These are phyloP conservation scores for Leuciscus waleckii DNA, from an alignment of 2,797 vertebrate genomes.

Conservation along the genomic window DNA sequence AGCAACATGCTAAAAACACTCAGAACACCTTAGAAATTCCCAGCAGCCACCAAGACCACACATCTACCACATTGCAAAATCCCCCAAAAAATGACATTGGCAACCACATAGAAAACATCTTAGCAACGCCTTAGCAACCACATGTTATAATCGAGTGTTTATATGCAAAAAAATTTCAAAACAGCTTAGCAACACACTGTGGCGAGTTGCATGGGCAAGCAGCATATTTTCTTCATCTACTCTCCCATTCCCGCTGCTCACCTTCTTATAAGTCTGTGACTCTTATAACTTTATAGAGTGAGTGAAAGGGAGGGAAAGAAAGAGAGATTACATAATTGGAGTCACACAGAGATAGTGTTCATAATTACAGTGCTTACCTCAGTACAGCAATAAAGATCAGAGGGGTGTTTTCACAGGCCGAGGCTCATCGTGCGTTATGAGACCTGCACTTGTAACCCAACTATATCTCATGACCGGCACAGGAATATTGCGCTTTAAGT, in stretches of 20 bases:
- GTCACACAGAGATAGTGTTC: constrained; percentile 54
- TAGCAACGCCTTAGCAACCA: neutral
- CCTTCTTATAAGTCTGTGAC: constrained; percentile 4
- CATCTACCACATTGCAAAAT: neutral
- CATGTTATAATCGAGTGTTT: too few relatives aligned
- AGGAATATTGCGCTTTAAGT: constrained; percentile 27
- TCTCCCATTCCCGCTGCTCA: neutral
- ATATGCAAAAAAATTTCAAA: neutral
- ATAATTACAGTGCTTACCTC: constrained; percentile 50
- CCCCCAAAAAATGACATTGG: neutral
- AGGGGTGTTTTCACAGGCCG: constrained; percentile 12
- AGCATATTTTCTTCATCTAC: neutral
- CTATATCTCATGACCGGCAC: constrained; percentile 15
- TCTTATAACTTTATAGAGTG: constrained; percentile 19
- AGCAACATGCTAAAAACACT: neutral
- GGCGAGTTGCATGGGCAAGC: neutral
- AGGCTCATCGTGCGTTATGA: neutral
- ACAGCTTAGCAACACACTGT: neutral
- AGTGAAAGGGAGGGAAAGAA: neutral
- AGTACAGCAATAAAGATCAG: constrained; percentile 40
- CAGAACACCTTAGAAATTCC: neutral
- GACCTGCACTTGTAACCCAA: constrained; percentile 24
- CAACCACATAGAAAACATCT: neutral
- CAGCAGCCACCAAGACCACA: neutral
- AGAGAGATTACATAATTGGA: constrained; percentile 51